Base-by-base conservation (phyloP, 2,888 invertebrate genomes). In the Lithophane leautieri region DNA sequence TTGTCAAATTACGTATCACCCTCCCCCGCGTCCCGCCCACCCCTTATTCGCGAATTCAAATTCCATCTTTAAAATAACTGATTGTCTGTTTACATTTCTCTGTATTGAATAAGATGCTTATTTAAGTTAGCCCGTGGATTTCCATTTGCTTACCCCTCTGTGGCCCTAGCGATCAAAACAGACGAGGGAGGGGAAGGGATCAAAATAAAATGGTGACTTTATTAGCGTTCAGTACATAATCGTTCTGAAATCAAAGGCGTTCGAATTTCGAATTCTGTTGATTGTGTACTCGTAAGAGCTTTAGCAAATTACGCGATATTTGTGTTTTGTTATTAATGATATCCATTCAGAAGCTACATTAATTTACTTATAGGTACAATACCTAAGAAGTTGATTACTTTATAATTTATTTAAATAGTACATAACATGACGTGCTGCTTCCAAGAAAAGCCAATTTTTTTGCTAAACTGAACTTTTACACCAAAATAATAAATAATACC, bases 31-130 rank as follows among this genome's bases (percentile, higher is more conserved):
- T 82, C 86, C 84, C 87, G 75, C 88, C 80, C 79, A 78, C 86
- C 88, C 89, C 89, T 86, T 79, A 86, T 81, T 88, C 86, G 89
- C 88, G 79, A 91, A 91, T 91, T 92, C 91, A 91, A 93, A 93
- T 94, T 95, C 93, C 93, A 94, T 94, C 93, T 94, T 95, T 94
- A 94, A 95, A 96, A 88, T 87, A 92, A 92, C 94, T 96, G 96
- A 96, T 95, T 96, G 95, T 96, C 94, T 96, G 94, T 96, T 96
- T 95, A 94, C 95, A 93, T 94, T 94, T 91, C 93, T 93, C 91
- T 92, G 95, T 95, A 94, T 94, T 93, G 94, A 95, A 93, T 94
- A 92, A 93, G 92, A 90, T 90, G 91, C 86, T 91, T 91, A 92
- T 91, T 92, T 90, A 90, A 91, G 85, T 91, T 90, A 87, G 92